Evolutionary conservation across 1,140 invertebrate genomes (phyloP).

Genomic region (Diachasmimorpha longicaudata): DNA sequence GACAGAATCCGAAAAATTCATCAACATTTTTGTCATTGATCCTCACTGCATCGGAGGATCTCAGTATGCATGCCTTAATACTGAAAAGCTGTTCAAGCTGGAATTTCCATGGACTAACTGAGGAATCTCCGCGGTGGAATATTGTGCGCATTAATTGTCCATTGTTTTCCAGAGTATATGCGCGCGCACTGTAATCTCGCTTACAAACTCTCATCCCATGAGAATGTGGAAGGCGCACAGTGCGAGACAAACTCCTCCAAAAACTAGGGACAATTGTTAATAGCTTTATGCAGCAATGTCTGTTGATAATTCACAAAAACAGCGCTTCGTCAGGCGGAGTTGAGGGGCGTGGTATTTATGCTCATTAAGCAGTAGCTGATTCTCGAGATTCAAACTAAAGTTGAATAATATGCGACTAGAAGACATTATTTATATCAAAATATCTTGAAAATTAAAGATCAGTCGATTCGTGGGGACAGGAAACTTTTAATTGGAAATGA

Average conservation of each 20-base stretch:
- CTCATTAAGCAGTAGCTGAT: not conserved
- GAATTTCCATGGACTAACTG: not conserved
- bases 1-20: not conserved
- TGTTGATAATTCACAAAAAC: not conserved
- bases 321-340: not conserved
- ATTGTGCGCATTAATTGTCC: conserved; percentile 48
- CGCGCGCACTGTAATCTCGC: not conserved
- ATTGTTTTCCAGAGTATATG: conserved; percentile 39
- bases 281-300: not conserved
- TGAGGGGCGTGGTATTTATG: not conserved
- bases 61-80: not conserved
- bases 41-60: not conserved
- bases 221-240: not conserved
- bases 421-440: too few relatives aligned
- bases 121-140: conserved; percentile 40
- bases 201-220: not conserved
- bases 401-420: too few relatives aligned
- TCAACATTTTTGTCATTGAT: not conserved
- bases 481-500: too few relatives aligned
- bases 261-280: not conserved
- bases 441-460: too few relatives aligned
- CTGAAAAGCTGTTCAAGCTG: not conserved
- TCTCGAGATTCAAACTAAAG: too few relatives aligned
- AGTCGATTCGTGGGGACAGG: too few relatives aligned
- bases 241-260: not conserved